A percentile compares a stretch with the other conserved stretches of the same genome.
Evolutionary conservation across 2,797 vertebrate species (phyloP).

Genomic region (Mycteria americana): DNA sequence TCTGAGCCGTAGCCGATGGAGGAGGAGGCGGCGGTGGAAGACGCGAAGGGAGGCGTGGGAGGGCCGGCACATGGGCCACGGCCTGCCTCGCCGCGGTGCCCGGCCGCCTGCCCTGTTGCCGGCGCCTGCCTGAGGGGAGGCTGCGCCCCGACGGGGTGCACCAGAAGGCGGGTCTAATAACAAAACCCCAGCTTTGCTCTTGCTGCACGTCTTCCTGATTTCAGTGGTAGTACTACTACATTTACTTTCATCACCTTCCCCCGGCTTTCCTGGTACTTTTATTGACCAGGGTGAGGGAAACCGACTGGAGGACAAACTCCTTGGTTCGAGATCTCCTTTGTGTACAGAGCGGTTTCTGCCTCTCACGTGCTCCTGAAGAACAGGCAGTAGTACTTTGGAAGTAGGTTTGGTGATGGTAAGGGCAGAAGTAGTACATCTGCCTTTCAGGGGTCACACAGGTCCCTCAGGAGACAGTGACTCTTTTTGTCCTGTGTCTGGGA

Average conservation of each 20-base stretch:
- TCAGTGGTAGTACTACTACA: accelerated
- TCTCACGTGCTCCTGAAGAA: accelerated
- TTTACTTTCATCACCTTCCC: accelerated
- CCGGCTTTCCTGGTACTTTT: accelerated
- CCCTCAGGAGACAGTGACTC: not conserved
- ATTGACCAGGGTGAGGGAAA: not conserved
- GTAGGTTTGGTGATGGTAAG: not conserved
- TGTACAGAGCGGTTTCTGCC: accelerated
- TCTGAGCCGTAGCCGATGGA: accelerated
- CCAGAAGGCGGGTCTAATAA: accelerated
- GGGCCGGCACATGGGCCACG: not conserved
- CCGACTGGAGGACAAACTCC: too few species aligned
- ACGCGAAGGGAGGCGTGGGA: not conserved
- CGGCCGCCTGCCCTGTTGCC: too few species aligned
- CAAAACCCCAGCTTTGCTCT: not conserved
- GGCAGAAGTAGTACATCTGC: not conserved
- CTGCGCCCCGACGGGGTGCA: not conserved
- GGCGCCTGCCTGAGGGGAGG: not conserved
- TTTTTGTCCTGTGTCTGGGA: not conserved
- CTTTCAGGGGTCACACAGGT: not conserved
- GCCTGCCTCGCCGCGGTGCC: not conserved
- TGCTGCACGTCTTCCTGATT: not conserved
- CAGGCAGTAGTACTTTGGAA: not conserved
- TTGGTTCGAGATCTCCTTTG: not conserved
- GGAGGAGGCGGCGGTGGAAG: not conserved